Base-by-base conservation (phyloP, 1,140 invertebrate species). In the Bombus confusus region DNA sequence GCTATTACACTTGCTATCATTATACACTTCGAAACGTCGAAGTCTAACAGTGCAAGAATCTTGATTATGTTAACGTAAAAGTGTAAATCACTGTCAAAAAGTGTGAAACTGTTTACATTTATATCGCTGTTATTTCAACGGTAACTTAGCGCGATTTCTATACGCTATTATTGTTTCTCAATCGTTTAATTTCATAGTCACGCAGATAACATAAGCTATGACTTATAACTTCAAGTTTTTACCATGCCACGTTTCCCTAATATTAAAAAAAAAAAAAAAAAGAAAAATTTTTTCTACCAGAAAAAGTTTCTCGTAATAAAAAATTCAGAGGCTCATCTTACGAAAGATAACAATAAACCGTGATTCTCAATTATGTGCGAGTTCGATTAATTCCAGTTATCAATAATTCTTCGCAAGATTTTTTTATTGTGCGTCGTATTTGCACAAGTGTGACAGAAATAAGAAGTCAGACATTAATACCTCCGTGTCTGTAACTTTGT, bases 1-100 rank as follows among this genome's bases (percentile, higher is more conserved):
- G 86, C 87, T 79, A 78, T 91, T 85, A 85, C 81, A 64, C 74
- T 87, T 81, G 80, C 82, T 84, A 71, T 86, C 78, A 31, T 72
- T 31, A 74, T 52, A 66, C 64, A n/a, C 76, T 80, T 80, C 18
- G 66, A 62, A 62, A 78, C 62, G 31, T 68, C 62, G 81, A 76
- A 25, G 81, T 13, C 62, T 57, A 57, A 57, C 82, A 52, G 57
- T 41, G 2, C 4, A 18, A 9, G 77, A 47, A 69, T 79, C 31
- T 25, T 52, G 34, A 52, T 52, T 52, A 52, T 52, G 47, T 22
- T 52, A 52, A 52, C 18, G 47, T 52, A 52, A 52, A 52, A 22
- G 18, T 18, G 47, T 22, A 52, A 22, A 22, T 22, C 47, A 22
- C 47, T 8, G 47, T 52, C 18, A 1, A 22, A 52, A 22, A 18